Percentiles rank a stretch among this genome's conserved stretches.
These are phyloP conservation scores for Clamator glandarius DNA, from an alignment of 2,797 vertebrate genomes.

Conservation along the genomic window DNA sequence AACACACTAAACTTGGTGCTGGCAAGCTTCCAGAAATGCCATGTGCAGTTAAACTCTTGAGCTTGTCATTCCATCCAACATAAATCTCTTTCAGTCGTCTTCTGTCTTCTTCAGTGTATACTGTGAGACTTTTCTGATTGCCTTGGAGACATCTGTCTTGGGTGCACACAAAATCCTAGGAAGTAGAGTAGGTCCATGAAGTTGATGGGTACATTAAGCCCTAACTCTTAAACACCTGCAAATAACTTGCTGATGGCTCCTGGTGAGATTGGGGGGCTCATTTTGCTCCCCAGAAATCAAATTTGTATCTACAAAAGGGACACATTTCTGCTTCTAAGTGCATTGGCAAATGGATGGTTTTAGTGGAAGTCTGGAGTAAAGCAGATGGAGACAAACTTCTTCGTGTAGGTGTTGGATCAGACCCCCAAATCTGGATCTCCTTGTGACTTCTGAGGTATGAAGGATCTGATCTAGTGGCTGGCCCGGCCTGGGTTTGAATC, in stretches of 20 bases:
- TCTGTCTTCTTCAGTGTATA: neutral
- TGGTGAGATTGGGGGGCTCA: neutral
- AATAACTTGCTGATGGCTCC: neutral
- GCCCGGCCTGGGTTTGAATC: neutral
- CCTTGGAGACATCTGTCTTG: slow-evolving; percentile 15
- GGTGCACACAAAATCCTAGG: neutral
- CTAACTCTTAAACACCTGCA: neutral
- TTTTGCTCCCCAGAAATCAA: neutral
- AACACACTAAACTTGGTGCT: slow-evolving; percentile 72
- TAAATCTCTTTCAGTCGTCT: slow-evolving; percentile 58
- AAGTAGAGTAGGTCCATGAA: slow-evolving; percentile 27
- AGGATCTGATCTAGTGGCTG: neutral
- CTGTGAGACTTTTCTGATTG: neutral
- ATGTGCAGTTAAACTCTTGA: slow-evolving; percentile 61
- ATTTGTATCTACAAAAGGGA: neutral
- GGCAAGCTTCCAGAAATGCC: slow-evolving; percentile 72
- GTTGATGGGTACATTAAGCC: neutral
- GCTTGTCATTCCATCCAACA: slow-evolving; percentile 63
- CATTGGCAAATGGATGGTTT: neutral
- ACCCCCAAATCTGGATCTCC: neutral
- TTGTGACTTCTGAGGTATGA: neutral
- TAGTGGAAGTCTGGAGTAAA: neutral
- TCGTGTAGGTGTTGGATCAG: neutral
- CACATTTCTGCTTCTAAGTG: neutral
- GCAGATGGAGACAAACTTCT: neutral